Percentiles rank a stretch among this genome's conserved stretches.
Evolutionary conservation across 1,140 invertebrate genomes (phyloP).

Genomic region (Drosophila equinoxialis): DNA sequence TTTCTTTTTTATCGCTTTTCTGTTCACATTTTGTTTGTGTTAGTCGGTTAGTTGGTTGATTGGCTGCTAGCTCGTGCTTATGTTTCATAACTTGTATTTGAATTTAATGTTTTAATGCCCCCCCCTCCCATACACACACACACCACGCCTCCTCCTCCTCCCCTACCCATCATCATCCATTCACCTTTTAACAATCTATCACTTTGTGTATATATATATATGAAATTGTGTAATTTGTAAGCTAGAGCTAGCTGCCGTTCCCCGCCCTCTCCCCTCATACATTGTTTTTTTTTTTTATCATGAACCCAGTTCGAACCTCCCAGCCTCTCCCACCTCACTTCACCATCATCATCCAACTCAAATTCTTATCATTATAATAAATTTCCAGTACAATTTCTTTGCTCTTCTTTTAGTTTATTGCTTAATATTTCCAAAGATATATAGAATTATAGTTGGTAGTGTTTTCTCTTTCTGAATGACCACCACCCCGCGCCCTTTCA

Average conservation of each 20-base stretch:
- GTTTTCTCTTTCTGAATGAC: constrained; percentile 54
- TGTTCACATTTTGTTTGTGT: constrained; percentile 13
- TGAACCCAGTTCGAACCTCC: not conserved
- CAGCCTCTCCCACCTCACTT: not conserved
- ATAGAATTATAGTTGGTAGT: constrained; percentile 64
- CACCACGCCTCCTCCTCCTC: not conserved
- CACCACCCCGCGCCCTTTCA: not conserved
- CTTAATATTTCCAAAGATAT: constrained; percentile 79
- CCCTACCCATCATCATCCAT: not conserved
- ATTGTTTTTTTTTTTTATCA: not conserved
- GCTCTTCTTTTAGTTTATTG: constrained; percentile 72
- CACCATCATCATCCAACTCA: too few species aligned
- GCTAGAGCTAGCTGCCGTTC: constrained; percentile 3
- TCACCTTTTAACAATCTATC: not conserved
- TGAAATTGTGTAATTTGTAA: constrained; percentile 2
- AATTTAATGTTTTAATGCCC: constrained; percentile 1
- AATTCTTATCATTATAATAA: constrained; percentile 26
- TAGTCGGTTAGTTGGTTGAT: constrained; percentile 13
- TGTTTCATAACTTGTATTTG: constrained; percentile 9
- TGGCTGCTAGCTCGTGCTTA: constrained; percentile 12
- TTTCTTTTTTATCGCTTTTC: constrained; percentile 36
- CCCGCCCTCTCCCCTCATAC: not conserved
- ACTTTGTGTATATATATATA: constrained; percentile 6
- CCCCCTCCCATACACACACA: too few species aligned
- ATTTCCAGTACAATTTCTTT: constrained; percentile 34